phyloP scores from a whole-genome alignment of 2,113 vertebrate genomes.

The Lampris megalopsis region DNA sequence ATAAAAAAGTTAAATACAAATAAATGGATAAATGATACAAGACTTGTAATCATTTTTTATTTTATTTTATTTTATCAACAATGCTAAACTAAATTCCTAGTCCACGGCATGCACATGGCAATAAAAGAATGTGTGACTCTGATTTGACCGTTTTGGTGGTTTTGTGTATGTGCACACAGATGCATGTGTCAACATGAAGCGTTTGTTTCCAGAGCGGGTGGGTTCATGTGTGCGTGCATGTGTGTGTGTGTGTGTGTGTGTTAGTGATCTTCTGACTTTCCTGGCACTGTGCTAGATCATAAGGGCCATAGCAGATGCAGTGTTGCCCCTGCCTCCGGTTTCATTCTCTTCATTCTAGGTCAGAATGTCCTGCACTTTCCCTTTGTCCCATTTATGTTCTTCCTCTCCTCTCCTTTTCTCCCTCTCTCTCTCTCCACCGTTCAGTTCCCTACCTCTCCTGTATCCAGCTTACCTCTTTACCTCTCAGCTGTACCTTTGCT shows the following conservation, averaged over 20 bases:
- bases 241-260: slow-evolving; percentile 7
- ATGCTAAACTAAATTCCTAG: too few relatives aligned
- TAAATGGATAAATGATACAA: too few relatives aligned
- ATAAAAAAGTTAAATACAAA: too few relatives aligned
- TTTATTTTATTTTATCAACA: too few relatives aligned
- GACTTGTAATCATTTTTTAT: too few relatives aligned
- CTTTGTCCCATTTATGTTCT: slow-evolving; percentile 54
- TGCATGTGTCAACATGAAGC: not conserved
- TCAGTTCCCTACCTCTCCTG: too few relatives aligned
- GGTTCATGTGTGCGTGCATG: slow-evolving; percentile 21
- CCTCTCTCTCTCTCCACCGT: slow-evolving; percentile 1
- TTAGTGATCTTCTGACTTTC: slow-evolving; percentile 47
- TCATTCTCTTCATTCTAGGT: slow-evolving; percentile 53
- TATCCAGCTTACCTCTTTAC: too few relatives aligned
- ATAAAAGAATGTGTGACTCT: too few relatives aligned
- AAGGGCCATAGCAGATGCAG: slow-evolving; percentile 46
- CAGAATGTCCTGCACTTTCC: slow-evolving; percentile 71
- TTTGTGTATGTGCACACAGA: not conserved
- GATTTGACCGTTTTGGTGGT: not conserved
- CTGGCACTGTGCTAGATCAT: slow-evolving; percentile 34
- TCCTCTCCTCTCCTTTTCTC: slow-evolving; percentile 26
- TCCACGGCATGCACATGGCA: too few relatives aligned
- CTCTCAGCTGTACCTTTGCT: too few relatives aligned
- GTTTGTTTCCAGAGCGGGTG: not conserved
- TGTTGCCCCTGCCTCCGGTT: slow-evolving; percentile 46